Evolutionary conservation across 64 coral and sea anemone genomes (phyloP).

Genomic region (Actinia equina): DNA sequence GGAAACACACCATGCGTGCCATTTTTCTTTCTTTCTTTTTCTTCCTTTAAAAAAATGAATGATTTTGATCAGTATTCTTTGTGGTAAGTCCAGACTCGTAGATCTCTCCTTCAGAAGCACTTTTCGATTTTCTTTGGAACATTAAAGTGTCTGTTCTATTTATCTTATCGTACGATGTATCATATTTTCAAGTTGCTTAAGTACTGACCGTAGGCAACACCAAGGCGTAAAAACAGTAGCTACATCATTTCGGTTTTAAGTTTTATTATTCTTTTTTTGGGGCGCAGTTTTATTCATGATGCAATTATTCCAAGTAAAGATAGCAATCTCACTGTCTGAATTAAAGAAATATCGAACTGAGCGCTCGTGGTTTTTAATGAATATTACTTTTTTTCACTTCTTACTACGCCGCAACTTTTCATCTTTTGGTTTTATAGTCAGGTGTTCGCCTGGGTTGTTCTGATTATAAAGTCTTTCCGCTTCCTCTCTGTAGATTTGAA

Average conservation of each 20-base stretch:
- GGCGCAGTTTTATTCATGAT: not conserved
- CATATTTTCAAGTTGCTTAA: not conserved
- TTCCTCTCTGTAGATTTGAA: slow-evolving; percentile 25
- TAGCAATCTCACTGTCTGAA: not conserved
- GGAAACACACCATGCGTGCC: too few relatives aligned
- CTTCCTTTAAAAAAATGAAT: not conserved
- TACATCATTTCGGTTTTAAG: not conserved
- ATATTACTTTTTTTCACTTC: not conserved
- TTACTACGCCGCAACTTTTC: not conserved
- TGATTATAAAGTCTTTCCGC: slow-evolving; percentile 14
- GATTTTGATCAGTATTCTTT: not conserved
- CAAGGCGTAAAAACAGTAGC: not conserved
- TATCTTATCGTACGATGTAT: not conserved
- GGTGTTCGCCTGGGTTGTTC: not conserved
- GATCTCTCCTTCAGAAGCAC: not conserved
- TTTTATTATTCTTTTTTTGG: not conserved
- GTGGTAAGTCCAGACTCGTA: not conserved
- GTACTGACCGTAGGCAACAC: not conserved
- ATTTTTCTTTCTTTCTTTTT: too few relatives aligned
- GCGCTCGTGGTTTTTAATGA: not conserved
- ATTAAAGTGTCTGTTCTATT: not conserved
- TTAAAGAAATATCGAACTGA: not conserved
- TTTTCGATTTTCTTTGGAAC: not conserved
- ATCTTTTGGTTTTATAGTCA: not conserved
- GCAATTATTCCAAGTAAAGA: not conserved